A percentile compares a stretch with the other conserved stretches of the same genome.
These are phyloP conservation scores for Hapalemur alaotrensis DNA, from an alignment of 2,797 vertebrate genomes.

Conservation along the genomic window DNA sequence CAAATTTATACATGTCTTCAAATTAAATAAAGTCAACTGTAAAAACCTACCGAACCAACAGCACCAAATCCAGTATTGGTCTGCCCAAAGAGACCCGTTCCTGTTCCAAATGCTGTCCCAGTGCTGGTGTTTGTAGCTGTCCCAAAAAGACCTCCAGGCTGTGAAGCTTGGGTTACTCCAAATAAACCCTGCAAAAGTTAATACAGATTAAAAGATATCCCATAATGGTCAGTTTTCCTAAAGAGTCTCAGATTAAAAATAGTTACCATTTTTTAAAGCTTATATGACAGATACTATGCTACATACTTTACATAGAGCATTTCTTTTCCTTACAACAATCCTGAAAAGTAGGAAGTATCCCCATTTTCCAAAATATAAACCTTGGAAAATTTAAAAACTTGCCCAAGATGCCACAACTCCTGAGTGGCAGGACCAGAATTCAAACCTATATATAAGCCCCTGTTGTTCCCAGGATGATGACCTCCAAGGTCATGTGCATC, in stretches of 20 bases:
- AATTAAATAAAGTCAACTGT: constrained; percentile 9
- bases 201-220: not conserved
- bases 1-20: not conserved
- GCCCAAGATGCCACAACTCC: not conserved
- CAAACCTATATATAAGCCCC: not conserved
- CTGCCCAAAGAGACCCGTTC: constrained; percentile 91
- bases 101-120: constrained; percentile 91
- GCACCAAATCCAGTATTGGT: constrained; percentile 92
- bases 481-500: not conserved
- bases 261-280: not conserved
- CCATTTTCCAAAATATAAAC: not conserved
- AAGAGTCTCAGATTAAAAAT: not conserved
- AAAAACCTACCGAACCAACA: constrained; percentile 89
- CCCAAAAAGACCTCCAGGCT: constrained; percentile 92
- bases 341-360: not conserved
- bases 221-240: not conserved
- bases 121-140: constrained; percentile 92
- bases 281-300: not conserved
- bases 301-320: not conserved
- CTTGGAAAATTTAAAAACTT: not conserved
- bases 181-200: constrained; percentile 91
- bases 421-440: not conserved
- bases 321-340: not conserved
- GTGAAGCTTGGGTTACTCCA: constrained; percentile 91
- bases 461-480: not conserved